phyloP scores from a whole-genome alignment of 2,797 vertebrate species.

The Characodon lateralis region DNA sequence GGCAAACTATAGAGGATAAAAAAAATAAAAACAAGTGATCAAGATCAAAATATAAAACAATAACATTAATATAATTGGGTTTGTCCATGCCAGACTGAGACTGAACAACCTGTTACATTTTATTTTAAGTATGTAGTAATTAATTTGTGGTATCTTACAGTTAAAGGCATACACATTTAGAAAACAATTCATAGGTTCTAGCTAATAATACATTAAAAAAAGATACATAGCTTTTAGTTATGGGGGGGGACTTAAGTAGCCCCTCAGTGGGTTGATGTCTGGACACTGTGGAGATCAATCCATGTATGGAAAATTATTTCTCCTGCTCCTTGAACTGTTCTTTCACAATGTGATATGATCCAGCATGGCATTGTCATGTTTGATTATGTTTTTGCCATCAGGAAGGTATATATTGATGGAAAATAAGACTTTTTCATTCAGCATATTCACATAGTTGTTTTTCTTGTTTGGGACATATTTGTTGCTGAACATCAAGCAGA shows the following conservation, averaged over 20 bases:
- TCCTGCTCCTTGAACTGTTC: slow-evolving; percentile 2
- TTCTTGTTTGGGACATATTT: background rate
- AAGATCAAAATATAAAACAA: background rate
- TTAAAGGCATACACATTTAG: background rate
- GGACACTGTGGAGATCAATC: background rate
- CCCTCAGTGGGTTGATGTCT: background rate
- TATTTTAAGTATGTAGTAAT: no score
- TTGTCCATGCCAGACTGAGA: no score
- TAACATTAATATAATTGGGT: background rate
- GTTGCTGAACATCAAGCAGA: background rate
- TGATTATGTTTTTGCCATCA: background rate
- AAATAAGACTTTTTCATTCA: background rate
- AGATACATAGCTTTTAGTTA: background rate
- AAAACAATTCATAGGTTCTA: background rate
- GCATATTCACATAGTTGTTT: background rate
- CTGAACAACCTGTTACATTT: no score
- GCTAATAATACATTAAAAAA: background rate
- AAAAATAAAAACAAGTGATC: background rate
- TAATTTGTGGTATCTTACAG: no score
- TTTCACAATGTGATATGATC: slow-evolving; percentile 6
- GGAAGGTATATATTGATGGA: background rate
- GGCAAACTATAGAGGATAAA: background rate
- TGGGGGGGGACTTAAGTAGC: background rate
- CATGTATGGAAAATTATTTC: slow-evolving; percentile 4
- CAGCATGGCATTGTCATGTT: slow-evolving; percentile 6